Conservation (phyloP, 2,888 invertebrate species). For the Congeria kusceri region DNA sequence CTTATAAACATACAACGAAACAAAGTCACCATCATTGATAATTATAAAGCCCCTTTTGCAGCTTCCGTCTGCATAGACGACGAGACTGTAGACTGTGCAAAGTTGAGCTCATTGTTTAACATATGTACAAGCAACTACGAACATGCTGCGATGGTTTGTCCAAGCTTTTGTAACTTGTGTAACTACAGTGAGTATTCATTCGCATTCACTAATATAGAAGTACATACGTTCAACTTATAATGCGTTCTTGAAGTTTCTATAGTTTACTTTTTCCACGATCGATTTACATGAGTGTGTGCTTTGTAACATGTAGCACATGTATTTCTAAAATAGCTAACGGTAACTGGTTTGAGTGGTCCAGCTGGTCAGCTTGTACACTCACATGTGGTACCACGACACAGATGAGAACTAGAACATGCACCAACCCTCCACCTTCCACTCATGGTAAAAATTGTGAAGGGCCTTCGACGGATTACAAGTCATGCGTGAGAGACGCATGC, state of each 20-base stretch:
- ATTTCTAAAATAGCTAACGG: neutral
- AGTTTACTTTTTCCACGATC: too few species aligned
- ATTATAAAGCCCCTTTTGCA: neutral
- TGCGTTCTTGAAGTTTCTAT: too few species aligned
- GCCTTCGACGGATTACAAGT: neutral
- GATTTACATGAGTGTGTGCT: too few species aligned
- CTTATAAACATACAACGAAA: too few species aligned
- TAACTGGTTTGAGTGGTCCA: neutral
- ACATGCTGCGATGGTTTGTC: neutral
- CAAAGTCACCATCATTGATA: too few species aligned
- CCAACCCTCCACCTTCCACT: neutral
- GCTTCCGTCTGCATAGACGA: neutral
- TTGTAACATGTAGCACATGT: too few species aligned
- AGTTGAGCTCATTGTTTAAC: neutral
- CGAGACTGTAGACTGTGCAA: neutral
- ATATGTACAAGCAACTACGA: neutral
- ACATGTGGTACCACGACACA: constrained; percentile 4
- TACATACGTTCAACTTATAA: too few species aligned
- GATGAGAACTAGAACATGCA: constrained; percentile 2
- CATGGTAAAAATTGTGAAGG: neutral
- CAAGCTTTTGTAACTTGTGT: neutral
- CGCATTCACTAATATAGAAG: too few species aligned
- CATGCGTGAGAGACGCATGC: neutral
- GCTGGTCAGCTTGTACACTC: neutral
- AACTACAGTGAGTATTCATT: neutral